These are phyloP conservation scores for Loxodonta africana DNA, from an alignment of 2,113 vertebrate species.

Conservation along the genomic window DNA sequence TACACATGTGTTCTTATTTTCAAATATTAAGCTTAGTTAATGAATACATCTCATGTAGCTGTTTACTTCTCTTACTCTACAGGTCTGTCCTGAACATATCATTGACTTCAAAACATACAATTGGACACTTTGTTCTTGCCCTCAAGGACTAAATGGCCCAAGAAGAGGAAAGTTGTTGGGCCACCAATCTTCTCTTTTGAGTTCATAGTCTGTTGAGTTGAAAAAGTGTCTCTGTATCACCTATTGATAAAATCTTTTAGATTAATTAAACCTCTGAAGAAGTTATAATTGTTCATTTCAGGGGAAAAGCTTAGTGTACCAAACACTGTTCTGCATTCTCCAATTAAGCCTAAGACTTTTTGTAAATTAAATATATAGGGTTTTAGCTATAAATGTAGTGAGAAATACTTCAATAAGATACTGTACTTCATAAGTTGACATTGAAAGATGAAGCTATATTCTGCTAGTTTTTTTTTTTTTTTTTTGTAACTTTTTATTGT, in stretches of 20 bases:
- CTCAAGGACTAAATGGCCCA: background rate
- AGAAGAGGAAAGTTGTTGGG: background rate
- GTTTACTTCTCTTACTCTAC: background rate
- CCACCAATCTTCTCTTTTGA: background rate
- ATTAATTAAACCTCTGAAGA: constrained; percentile 17
- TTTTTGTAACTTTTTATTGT: too few relatives aligned
- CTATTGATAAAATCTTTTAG: constrained; percentile 32
- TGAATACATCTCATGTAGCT: background rate
- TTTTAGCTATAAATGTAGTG: background rate
- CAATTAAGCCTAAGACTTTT: background rate
- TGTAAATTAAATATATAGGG: constrained; percentile 30
- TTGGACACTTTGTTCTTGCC: background rate
- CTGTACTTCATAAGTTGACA: constrained; percentile 7
- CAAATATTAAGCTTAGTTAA: constrained; percentile 38
- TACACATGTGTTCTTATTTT: background rate
- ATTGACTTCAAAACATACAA: background rate
- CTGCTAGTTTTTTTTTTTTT: background rate
- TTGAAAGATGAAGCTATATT: background rate
- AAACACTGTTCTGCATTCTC: background rate
- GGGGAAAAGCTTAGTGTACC: background rate
- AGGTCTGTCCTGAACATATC: background rate
- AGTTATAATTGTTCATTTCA: constrained; percentile 2
- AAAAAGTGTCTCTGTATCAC: background rate
- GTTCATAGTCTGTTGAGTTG: background rate
- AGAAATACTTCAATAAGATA: constrained; percentile 42